phyloP scores from a whole-genome alignment of 2,797 vertebrate species.

The Heteromormyrus szaboi region DNA sequence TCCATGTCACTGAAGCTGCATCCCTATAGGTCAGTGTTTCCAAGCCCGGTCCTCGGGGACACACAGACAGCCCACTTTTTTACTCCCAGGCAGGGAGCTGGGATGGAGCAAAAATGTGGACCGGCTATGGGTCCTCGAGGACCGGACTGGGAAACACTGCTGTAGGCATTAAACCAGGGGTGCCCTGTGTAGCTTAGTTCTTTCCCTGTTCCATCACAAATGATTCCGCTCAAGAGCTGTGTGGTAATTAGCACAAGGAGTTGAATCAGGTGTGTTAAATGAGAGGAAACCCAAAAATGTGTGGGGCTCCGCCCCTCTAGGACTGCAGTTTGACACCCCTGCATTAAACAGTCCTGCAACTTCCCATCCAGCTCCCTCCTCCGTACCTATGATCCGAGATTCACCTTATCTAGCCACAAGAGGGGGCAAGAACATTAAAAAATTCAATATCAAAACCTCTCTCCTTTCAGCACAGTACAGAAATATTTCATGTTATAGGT shows the following conservation, averaged over 20 bases:
- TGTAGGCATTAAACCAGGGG: neutral
- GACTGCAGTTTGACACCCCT: neutral
- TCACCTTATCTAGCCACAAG: neutral
- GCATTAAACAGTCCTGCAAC: neutral
- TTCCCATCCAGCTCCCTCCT: neutral
- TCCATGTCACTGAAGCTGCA: neutral
- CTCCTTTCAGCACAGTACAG: neutral
- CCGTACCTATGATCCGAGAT: neutral
- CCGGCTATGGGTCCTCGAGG: neutral
- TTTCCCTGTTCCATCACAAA: no score
- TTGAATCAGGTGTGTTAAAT: neutral
- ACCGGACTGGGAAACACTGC: neutral
- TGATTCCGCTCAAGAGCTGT: neutral
- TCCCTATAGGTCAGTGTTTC: neutral
- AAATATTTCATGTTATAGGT: neutral
- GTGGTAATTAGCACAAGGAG: neutral
- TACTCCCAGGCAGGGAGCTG: neutral
- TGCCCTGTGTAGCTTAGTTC: no score
- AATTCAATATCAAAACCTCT: neutral
- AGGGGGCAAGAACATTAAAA: neutral
- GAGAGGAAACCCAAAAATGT: neutral
- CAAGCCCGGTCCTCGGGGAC: neutral
- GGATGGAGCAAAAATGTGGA: neutral
- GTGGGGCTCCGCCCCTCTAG: no score
- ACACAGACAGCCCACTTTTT: neutral